phyloP scores from a whole-genome alignment of 2,888 invertebrate genomes.

The Tetragonisca angustula region DNA sequence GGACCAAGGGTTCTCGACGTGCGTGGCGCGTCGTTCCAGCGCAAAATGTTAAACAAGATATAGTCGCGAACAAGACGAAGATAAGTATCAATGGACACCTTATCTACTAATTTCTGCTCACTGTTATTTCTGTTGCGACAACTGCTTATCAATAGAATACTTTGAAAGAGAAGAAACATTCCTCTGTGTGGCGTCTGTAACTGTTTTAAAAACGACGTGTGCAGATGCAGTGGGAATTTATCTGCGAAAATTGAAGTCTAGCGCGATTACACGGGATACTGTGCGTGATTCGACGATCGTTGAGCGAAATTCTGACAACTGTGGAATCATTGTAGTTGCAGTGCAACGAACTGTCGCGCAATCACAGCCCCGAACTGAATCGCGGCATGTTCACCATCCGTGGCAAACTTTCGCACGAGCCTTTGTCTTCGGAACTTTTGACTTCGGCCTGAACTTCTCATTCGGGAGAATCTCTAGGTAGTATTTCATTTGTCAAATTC shows the following conservation, averaged over 20 bases:
- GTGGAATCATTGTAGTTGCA: background rate
- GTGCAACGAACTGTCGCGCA: background rate
- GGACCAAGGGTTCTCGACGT: too few relatives aligned
- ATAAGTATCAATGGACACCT: too few relatives aligned
- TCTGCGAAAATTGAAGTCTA: background rate
- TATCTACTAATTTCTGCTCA: too few relatives aligned
- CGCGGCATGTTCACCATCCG: background rate
- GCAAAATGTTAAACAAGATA: too few relatives aligned
- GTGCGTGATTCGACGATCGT: background rate
- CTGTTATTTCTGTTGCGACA: too few relatives aligned
- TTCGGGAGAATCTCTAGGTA: background rate
- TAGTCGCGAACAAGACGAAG: too few relatives aligned
- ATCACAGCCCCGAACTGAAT: background rate
- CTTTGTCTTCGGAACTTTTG: conserved; percentile 4
- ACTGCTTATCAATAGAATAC: too few relatives aligned
- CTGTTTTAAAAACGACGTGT: background rate
- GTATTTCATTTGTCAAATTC: too few relatives aligned
- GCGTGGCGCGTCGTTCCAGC: too few relatives aligned
- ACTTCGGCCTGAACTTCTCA: background rate
- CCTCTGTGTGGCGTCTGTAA: background rate
- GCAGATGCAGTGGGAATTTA: too few relatives aligned
- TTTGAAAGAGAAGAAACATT: too few relatives aligned
- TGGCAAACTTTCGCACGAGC: background rate
- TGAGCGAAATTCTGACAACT: background rate
- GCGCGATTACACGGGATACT: background rate